Base-by-base conservation (phyloP, 2,113 vertebrate genomes). In the Sylvia atricapilla region DNA sequence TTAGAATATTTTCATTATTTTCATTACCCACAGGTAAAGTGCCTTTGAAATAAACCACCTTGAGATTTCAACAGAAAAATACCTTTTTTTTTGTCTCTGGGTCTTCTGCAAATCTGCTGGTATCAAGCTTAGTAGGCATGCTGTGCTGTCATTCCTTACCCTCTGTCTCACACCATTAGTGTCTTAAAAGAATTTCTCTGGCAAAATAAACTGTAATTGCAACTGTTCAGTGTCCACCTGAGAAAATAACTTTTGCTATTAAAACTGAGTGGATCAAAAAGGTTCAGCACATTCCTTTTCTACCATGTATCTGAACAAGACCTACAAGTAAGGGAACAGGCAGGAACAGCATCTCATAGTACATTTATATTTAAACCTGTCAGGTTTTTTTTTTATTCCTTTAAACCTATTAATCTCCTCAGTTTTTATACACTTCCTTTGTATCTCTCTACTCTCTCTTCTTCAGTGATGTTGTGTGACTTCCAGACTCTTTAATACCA, bases 231-330 rank as follows among this genome's bases (percentile, higher is more conserved):
- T 90, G 66, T 66, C 87, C 87, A 96, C 77, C 93, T 96, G 94
- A 95, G 92, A 95, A 97, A 95, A 97, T 92, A 68, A 94, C 93
- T 81, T 92, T 87, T 89, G 28, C 64, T 93, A 84, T 93, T 95
- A 88, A 94, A 94, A 66, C n/a, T 75, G 85, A 97, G 87, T 58
- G 63, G 67, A 78, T 89, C 0, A 8, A 90, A 95, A 93, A 83
- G 35, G 8, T 90, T 96, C 69, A 56, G 39, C 5, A 6, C 53
- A 62, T 93, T 87, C 55, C 18, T 44, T 33, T 79, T 68, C 44
- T 76, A 47, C 19, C 14, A 15, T 22, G 3, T 37, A 35, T 79
- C 37, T 13, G 72, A 94, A 77, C 13, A 76, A 67, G 70, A 66
- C 73, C 59, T 86, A n/a, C 39, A 66, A 80, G 58, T 64, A 67